These are phyloP conservation scores for Corvus hawaiiensis DNA, from an alignment of 2,113 vertebrate species.

Conservation along the genomic window DNA sequence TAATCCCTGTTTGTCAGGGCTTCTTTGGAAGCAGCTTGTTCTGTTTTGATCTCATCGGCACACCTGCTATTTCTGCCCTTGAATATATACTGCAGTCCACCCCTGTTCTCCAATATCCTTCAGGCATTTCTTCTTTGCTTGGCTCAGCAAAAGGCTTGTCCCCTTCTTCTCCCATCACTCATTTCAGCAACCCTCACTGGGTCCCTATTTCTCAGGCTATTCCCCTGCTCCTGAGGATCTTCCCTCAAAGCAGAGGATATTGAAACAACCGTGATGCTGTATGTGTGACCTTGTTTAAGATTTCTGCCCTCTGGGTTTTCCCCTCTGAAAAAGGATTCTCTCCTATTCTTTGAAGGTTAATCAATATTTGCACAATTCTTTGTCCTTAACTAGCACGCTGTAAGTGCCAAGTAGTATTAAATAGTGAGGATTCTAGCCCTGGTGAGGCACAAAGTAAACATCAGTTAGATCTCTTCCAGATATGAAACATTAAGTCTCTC, in stretches of 20 bases:
- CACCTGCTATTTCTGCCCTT: not conserved
- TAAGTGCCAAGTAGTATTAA: not conserved
- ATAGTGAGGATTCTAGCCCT: not conserved
- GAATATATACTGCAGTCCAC: not conserved
- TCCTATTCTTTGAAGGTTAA: not conserved
- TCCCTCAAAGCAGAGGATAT: not conserved
- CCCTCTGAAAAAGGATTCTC: not conserved
- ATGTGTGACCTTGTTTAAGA: not conserved
- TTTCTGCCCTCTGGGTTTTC: not conserved
- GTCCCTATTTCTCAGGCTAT: not conserved
- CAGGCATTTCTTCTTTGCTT: not conserved
- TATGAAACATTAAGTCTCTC: not conserved
- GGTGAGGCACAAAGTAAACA: not conserved
- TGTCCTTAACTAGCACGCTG: not conserved
- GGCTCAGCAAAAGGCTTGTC: not conserved
- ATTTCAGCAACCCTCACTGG: not conserved
- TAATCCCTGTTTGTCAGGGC: not conserved
- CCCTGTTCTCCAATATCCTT: not conserved
- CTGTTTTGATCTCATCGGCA: not conserved
- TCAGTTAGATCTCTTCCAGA: not conserved
- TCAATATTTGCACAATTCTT: not conserved
- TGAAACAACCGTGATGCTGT: not conserved
- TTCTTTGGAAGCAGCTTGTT: not conserved
- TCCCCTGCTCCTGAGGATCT: not conserved
- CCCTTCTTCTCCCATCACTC: not conserved